Evolutionary conservation across 2,797 vertebrate genomes (phyloP).

Genomic region (Sciurus carolinensis): DNA sequence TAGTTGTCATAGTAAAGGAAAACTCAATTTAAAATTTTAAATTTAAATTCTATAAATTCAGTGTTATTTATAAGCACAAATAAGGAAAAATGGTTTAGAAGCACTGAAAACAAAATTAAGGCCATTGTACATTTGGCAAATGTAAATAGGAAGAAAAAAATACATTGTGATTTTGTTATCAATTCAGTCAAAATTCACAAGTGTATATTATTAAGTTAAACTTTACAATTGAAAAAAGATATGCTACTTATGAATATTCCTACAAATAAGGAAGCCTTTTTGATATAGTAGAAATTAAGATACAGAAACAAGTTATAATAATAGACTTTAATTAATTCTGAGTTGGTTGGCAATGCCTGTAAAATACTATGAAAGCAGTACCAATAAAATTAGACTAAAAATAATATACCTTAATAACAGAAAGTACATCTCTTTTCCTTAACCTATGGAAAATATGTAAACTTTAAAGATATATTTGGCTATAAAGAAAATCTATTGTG

Average conservation of each 20-base stretch:
- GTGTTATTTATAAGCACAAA: background rate
- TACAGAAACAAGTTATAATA: background rate
- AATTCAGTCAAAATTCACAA: background rate
- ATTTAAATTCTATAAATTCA: background rate
- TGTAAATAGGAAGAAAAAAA: background rate
- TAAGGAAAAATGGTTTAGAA: background rate
- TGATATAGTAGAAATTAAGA: background rate
- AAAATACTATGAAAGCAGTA: background rate
- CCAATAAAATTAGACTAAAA: background rate
- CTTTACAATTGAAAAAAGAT: background rate
- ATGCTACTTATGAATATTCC: background rate
- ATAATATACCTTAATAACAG: background rate
- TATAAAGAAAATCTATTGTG: background rate
- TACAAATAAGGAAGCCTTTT: background rate
- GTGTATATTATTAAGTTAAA: background rate
- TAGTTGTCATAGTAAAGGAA: background rate
- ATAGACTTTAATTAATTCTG: background rate
- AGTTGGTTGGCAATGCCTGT: background rate
- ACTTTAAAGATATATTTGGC: background rate
- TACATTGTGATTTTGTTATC: background rate
- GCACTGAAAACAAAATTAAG: slow-evolving; percentile 8
- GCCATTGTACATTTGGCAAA: background rate
- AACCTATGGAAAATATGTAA: background rate
- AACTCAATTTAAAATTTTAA: background rate
- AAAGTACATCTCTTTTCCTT: background rate